phyloP scores from a whole-genome alignment of 2,888 invertebrate genomes.

The Yponomeuta cagnagella region DNA sequence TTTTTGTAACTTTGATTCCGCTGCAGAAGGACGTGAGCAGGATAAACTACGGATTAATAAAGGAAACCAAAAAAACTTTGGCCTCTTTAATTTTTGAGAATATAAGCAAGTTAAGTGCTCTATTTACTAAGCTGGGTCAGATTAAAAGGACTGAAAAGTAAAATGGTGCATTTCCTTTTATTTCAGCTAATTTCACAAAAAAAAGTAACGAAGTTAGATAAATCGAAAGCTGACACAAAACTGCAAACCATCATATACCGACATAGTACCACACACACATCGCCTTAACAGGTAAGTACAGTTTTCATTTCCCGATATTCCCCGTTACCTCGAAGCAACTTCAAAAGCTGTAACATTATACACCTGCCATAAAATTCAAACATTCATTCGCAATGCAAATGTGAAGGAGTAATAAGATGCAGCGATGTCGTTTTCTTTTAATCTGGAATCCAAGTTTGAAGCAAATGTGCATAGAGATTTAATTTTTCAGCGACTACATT shows the following conservation, averaged over 20 bases:
- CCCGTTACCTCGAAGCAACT: background rate
- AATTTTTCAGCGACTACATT: background rate
- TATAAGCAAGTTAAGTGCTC: too few species aligned
- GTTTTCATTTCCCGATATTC: background rate
- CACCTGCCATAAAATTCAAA: constrained; percentile 2
- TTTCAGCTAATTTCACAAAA: too few species aligned
- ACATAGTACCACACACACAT: too few species aligned
- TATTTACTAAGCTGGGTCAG: too few species aligned
- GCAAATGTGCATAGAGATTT: background rate
- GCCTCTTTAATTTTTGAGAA: too few species aligned
- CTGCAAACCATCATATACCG: too few species aligned
- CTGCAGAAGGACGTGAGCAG: background rate
- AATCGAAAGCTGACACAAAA: too few species aligned
- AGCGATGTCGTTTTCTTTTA: background rate
- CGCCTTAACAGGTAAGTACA: too few species aligned
- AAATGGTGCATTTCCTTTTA: too few species aligned
- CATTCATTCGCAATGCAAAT: background rate
- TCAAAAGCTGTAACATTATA: background rate
- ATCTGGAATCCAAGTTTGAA: background rate
- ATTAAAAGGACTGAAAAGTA: too few species aligned
- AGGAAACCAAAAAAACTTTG: too few species aligned
- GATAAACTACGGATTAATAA: background rate
- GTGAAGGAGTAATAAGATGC: constrained; percentile 6
- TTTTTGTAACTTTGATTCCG: background rate
- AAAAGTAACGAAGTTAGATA: too few species aligned